Base-by-base conservation (phyloP, 2,888 invertebrate species). In the Parthenolecanium corni region DNA sequence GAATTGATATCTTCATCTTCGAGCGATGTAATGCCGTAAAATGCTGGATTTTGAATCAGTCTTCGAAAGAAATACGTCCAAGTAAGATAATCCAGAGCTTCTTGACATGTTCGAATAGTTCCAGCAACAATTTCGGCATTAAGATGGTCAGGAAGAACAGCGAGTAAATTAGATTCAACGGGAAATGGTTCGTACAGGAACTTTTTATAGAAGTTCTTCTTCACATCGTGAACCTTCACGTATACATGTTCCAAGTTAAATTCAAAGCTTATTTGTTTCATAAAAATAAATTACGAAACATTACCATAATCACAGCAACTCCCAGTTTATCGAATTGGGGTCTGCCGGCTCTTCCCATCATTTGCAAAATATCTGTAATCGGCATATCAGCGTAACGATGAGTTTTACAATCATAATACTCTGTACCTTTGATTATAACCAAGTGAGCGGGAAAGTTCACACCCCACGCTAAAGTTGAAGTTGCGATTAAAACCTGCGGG, bases 141-240 rank as follows among this genome's bases (percentile, higher is more conserved):
- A 67, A 97, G 79, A 75, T 98, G 98, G 75, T 99, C 97, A 0
- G 96, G 85, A 61, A 99, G 73, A 0, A 94, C 96, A 63, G 83
- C 82, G 5, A 96, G 76, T 46, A 99, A 75, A 72, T 89, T 94
- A 0, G 97, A 97, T 74, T 98, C 98, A 0, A 99, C 97, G 0
- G 98, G 98, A 76, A 99, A 98, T 0, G 98, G 98, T 73, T 98
- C 96, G 74, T 98, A 97, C 0, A 99, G 77, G 77, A 98, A 99
- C 73, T 95, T 95, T 73, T 95, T 95, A 77, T 99, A 99, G 77
- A 97, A 99, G 73, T 90, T 90, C 75, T 99, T 98, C 76, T 97
- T 97, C 52, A 89, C 82, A 70, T 98, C 97, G 71, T 98, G 97
- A 0, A 99, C 69, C 69, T 70, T 20, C 31, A 31, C 4, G 9